These are phyloP conservation scores for Reticulitermes lucifugus DNA, from an alignment of 2,888 invertebrate genomes.

Conservation along the genomic window DNA sequence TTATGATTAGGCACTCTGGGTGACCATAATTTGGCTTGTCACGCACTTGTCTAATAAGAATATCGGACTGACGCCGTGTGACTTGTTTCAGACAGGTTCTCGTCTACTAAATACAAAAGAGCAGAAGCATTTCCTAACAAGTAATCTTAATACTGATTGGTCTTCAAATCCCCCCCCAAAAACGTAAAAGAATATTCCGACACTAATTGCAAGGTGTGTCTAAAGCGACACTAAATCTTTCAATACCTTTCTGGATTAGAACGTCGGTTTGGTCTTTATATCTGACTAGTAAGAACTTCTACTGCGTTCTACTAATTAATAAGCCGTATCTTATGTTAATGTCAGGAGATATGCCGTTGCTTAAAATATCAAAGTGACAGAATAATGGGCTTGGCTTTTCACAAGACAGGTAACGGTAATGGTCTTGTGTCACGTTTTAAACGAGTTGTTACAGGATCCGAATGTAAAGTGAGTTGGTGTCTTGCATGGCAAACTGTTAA, in stretches of 20 bases:
- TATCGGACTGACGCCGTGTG: not conserved
- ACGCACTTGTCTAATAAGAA: not conserved
- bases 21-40: not conserved
- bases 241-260: too few relatives aligned
- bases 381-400: not conserved
- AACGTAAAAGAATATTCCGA: too few relatives aligned
- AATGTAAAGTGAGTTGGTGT: too few relatives aligned
- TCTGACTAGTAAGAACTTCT: too few relatives aligned
- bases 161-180: not conserved
- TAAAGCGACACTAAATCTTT: too few relatives aligned
- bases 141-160: not conserved
- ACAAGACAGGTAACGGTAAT: not conserved
- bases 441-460: too few relatives aligned
- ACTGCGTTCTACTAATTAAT: too few relatives aligned
- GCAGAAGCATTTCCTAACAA: too few relatives aligned
- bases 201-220: too few relatives aligned
- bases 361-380: not conserved
- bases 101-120: too few relatives aligned
- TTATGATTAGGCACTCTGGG: not conserved
- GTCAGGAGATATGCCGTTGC: not conserved
- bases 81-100: not conserved
- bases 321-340: not conserved
- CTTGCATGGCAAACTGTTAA: too few relatives aligned
- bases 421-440: not conserved
- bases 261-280: too few relatives aligned